These are phyloP conservation scores for Pachymerium ferrugineum DNA, from an alignment of 2,888 invertebrate species.

Conservation along the genomic window DNA sequence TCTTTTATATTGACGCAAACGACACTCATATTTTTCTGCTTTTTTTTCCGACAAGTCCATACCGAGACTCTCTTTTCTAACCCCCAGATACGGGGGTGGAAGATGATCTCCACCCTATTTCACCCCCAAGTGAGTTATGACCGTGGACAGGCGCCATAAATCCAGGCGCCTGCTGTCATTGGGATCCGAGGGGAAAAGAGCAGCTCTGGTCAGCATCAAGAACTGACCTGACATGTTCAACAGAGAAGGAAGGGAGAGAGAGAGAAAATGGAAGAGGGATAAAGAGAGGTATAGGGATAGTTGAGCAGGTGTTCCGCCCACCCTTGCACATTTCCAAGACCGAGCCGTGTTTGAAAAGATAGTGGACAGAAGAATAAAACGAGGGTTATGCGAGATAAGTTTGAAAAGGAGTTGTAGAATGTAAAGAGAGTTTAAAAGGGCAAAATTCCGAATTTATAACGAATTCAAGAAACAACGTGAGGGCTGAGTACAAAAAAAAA, in stretches of 20 bases:
- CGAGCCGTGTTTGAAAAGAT: too few relatives aligned
- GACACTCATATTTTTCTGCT: background rate
- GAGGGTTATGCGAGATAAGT: too few relatives aligned
- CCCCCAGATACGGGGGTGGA: constrained; percentile 21
- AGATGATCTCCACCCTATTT: constrained; percentile 27
- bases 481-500: background rate
- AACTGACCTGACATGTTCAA: constrained; percentile 23
- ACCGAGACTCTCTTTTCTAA: background rate
- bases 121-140: constrained; percentile 27
- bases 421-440: background rate
- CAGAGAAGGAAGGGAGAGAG: background rate
- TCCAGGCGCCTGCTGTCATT: constrained; percentile 22
- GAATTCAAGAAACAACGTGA: background rate
- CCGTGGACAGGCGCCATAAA: constrained; percentile 25
- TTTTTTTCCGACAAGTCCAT: background rate
- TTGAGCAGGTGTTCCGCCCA: constrained; percentile 1
- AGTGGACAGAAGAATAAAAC: background rate
- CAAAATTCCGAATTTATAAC: background rate
- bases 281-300: background rate
- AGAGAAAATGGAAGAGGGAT: background rate
- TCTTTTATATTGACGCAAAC: too few relatives aligned
- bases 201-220: constrained; percentile 22
- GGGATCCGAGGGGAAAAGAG: constrained; percentile 18
- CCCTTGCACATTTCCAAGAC: background rate
- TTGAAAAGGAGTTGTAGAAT: too few relatives aligned